Base-by-base conservation (phyloP, 2,113 vertebrate species). In the Limnothrissa miodon region DNA sequence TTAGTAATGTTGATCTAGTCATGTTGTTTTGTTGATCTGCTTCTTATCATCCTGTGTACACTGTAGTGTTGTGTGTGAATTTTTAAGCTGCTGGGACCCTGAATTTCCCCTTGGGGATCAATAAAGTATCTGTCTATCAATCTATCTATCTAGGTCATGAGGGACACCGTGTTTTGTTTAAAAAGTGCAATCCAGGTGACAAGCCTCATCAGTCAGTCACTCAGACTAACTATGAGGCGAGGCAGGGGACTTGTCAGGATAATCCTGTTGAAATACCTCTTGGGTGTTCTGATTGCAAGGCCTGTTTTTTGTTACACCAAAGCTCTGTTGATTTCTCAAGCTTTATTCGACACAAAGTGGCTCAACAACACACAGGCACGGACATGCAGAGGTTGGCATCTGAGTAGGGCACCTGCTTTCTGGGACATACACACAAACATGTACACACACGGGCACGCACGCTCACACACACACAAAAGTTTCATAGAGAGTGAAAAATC, bases 171-270 rank as follows among this genome's bases (percentile, higher is more conserved):
- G 29, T 36, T 70, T 53, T 53, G 17, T 53, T 70, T 29, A 15
- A 70, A 36, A 70, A 70, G 62, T 74, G 62, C 66, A 74, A 74
- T 39, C 19, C 29, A 74, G 33, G 66, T 74, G 66, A 74, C 25
- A 36, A 74, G 66, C 29, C 25, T 5, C 15, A 15, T 74, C 66
- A 74, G 4, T 11, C 59, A 66, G n/a, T 29, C 59, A 66, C 4
- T 29, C 0, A 36, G 11, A 13, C 11, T 74, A 15, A 74, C 23
- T 56, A 56, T 23, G 29, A 74, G 66, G 11, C 15, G 10, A 17
- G 66, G 11, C 66, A 39, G 66, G 4, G 29, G 10, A 33, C 33
- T 13, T 62, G 59, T 36, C 66, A 74, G 25, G 66, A 74, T 74
- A 36, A 74, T 74, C 66, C 66, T 36, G 13, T 13, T 36, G 33